Evolutionary conservation across 1,140 invertebrate genomes (phyloP).

Genomic region (Nebria ingens): DNA sequence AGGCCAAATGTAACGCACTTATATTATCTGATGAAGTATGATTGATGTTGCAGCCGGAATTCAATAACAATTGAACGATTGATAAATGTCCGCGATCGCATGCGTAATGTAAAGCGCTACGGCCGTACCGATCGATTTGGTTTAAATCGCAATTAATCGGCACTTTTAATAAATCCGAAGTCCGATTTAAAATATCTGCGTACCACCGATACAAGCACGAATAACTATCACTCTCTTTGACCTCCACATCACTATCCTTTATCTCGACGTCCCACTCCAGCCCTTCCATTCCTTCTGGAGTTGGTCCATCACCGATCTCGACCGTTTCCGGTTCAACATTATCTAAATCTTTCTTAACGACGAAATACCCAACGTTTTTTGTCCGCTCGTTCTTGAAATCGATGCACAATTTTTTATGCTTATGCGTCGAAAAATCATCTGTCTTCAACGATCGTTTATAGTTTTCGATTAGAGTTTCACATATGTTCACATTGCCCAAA

Average conservation of each 20-base stretch:
- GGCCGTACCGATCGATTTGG: conserved; percentile 40
- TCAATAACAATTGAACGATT: conserved; percentile 34
- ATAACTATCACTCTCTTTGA: conserved; percentile 22
- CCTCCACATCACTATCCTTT: conserved; percentile 28
- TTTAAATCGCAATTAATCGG: conserved; percentile 27
- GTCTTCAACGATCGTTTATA: conserved; percentile 21
- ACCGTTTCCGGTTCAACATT: conserved; percentile 18
- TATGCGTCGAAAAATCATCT: conserved; percentile 18
- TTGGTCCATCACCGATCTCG: conserved; percentile 38
- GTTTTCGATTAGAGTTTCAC: conserved; percentile 34
- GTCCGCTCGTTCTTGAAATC: neutral
- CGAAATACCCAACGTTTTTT: conserved; percentile 35
- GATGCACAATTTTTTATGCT: conserved; percentile 19
- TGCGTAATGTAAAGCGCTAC: conserved; percentile 49
- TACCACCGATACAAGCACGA: conserved; percentile 29
- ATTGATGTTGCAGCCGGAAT: conserved; percentile 25
- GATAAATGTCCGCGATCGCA: conserved; percentile 42
- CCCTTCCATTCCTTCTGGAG: conserved; percentile 48
- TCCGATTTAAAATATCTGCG: conserved; percentile 43
- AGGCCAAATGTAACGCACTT: conserved; percentile 47
- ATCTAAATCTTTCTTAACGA: conserved; percentile 29
- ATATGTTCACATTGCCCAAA: conserved; percentile 34
- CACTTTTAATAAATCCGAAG: conserved; percentile 34
- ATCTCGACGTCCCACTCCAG: conserved; percentile 49
- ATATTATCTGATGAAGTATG: conserved; percentile 25